Evolutionary conservation across 2,113 vertebrate species (phyloP).

Genomic region (Galemys pyrenaicus): DNA sequence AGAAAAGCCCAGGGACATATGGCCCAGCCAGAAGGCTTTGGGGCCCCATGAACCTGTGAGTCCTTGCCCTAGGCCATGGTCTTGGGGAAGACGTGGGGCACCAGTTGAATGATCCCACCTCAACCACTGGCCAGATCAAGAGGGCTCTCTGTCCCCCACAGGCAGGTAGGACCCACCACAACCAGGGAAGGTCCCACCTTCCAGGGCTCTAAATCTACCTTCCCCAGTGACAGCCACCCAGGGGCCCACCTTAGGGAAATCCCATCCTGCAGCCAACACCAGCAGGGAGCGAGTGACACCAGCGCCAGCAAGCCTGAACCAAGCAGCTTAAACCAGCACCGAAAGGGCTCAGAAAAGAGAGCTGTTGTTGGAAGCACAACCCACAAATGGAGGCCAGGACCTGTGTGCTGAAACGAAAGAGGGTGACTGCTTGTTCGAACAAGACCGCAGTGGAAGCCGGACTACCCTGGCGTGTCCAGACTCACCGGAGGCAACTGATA

Average conservation of each 20-base stretch:
- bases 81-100: accelerated
- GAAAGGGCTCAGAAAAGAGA: not conserved
- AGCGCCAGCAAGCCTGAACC: not conserved
- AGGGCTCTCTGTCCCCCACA: not conserved
- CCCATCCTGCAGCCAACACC: not conserved
- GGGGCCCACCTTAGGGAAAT: not conserved
- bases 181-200: not conserved
- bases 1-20: too few species aligned
- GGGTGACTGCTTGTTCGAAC: not conserved
- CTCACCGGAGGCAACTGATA: not conserved
- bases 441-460: not conserved
- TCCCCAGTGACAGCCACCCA: not conserved
- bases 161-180: not conserved
- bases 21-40: not conserved
- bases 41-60: not conserved
- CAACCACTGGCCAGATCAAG: not conserved
- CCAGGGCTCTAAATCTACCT: not conserved
- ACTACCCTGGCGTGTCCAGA: not conserved
- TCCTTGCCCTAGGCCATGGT: not conserved
- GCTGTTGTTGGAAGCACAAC: not conserved
- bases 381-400: not conserved
- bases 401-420: not conserved
- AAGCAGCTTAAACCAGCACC: not conserved
- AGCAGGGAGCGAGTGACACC: not conserved
- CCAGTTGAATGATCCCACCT: too few species aligned